These are phyloP conservation scores for Phocides pigmalion DNA, from an alignment of 1,140 invertebrate genomes.

Conservation along the genomic window DNA sequence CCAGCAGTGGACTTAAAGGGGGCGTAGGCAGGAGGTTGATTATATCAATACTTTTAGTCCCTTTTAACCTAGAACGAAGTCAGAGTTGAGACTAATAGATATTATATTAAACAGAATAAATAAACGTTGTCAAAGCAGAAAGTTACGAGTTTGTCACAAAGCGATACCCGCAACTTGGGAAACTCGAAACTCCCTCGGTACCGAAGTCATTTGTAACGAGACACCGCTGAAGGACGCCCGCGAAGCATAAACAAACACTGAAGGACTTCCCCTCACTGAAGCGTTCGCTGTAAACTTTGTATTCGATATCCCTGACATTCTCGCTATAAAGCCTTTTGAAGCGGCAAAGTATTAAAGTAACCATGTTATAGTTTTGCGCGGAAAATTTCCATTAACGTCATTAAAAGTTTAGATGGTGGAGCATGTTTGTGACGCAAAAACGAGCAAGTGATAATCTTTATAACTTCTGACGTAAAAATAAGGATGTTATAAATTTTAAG, in stretches of 20 bases:
- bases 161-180: not conserved
- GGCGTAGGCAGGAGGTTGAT: no score
- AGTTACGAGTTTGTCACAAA: not conserved
- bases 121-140: not conserved
- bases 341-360: not conserved
- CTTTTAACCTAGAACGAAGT: no score
- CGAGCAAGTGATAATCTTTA: no score
- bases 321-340: not conserved
- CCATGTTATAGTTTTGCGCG: no score
- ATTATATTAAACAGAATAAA: not conserved
- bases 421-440: no score
- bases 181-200: not conserved
- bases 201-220: constrained; percentile 10
- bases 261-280: not conserved
- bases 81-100: not conserved
- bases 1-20: no score
- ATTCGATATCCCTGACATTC: constrained; percentile 3
- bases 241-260: not conserved
- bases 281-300: constrained; percentile 10
- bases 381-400: not conserved
- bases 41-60: no score
- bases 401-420: not conserved
- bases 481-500: no score
- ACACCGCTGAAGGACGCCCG: not conserved
- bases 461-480: not conserved